Evolutionary conservation across 2,113 vertebrate species (phyloP).

Genomic region (Scomber scombrus): DNA sequence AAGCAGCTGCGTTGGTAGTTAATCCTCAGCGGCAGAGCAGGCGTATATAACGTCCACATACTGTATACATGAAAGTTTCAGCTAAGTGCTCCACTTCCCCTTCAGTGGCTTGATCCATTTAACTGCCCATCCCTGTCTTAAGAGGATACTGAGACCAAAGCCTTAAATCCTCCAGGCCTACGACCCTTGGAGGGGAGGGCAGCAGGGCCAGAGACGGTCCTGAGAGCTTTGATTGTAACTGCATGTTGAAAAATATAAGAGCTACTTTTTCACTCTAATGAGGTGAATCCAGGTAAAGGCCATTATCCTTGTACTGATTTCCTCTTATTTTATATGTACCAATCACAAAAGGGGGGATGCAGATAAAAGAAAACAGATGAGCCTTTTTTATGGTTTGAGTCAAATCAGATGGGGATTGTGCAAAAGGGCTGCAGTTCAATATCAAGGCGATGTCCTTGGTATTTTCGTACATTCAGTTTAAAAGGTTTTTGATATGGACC

Average conservation of each 20-base stretch:
- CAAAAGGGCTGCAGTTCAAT: conserved; percentile 9
- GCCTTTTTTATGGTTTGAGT: conserved; percentile 5
- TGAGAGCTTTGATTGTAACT: conserved; percentile 8
- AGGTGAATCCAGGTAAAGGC: conserved; percentile 10
- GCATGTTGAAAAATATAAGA: conserved; percentile 5
- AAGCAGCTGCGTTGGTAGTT: conserved; percentile 46
- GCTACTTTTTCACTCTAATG: conserved; percentile 5
- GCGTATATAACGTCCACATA: conserved; percentile 36
- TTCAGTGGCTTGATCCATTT: conserved; percentile 77
- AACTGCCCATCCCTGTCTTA: conserved; percentile 76
- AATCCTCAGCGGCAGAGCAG: conserved; percentile 54
- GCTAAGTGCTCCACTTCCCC: conserved; percentile 72
- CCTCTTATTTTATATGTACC: neutral
- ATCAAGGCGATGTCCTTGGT: neutral
- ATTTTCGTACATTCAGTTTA: neutral
- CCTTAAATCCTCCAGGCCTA: conserved; percentile 71
- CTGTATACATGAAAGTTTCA: conserved; percentile 68
- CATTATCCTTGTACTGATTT: neutral
- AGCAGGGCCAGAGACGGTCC: conserved; percentile 15
- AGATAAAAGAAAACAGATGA: neutral
- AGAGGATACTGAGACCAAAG: conserved; percentile 79
- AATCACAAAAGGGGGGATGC: neutral
- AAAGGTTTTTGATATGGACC: neutral
- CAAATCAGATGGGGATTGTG: neutral
- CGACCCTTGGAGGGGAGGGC: conserved; percentile 30